Conservation (phyloP, 2,888 invertebrate genomes). For the Dioctria rufipes region DNA sequence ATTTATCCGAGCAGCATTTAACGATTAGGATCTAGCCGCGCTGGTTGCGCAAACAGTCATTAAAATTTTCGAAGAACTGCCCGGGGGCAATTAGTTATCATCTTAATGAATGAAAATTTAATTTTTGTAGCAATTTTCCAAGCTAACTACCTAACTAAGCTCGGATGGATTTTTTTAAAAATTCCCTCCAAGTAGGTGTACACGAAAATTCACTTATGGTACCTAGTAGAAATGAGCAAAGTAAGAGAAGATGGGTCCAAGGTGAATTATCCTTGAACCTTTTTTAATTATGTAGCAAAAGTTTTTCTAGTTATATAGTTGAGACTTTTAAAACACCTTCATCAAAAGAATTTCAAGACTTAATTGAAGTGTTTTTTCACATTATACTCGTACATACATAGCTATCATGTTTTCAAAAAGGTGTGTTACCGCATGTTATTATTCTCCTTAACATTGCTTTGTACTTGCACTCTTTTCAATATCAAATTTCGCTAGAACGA, state of each 20-base stretch:
- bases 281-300: slow-evolving; percentile 10
- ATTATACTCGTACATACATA: no score
- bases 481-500: slow-evolving; percentile 23
- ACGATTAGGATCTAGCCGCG: slow-evolving; percentile 3
- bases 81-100: slow-evolving; percentile 21
- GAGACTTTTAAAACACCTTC: not conserved
- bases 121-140: slow-evolving; percentile 32
- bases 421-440: no score
- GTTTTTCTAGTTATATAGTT: not conserved
- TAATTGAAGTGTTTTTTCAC: slow-evolving; percentile 21
- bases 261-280: not conserved
- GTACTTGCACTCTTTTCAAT: slow-evolving; percentile 12
- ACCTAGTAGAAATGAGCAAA: not conserved
- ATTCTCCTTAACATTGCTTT: not conserved
- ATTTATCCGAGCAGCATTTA: slow-evolving; percentile 26
- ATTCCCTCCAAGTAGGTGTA: not conserved
- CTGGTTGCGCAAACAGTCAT: not conserved
- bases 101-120: slow-evolving; percentile 36
- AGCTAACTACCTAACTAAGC: not conserved
- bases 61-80: slow-evolving; percentile 31
- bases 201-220: slow-evolving; percentile 40
- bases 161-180: not conserved
- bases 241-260: not conserved
- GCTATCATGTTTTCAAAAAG: no score
- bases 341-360: not conserved